Evolutionary conservation across 2,113 vertebrate species (phyloP), one percentile per base, ranked within the genome.

Genomic region (Micronycteris hirsuta): DNA sequence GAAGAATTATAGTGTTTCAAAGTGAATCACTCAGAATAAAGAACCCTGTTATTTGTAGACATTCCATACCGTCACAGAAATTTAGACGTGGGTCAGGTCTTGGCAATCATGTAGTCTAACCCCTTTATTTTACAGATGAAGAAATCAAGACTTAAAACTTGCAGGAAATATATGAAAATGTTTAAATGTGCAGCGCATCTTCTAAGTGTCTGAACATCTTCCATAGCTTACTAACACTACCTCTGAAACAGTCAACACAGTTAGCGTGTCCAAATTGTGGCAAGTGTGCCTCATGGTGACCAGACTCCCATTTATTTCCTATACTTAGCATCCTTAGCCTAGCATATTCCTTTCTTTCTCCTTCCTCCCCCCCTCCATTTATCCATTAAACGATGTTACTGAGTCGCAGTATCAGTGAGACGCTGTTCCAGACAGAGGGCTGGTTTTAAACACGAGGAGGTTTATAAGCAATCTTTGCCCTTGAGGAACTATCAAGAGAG

Each of bases 1-100:
- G 71, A 93, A 91, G 93, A 97, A 97, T 97, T 96, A 96, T 45
- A 97, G 81, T 94, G 94, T 98, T 97, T 96, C 96, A 86, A 11
- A 85, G 74, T 97, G 96, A 95, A 86, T 97, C 95, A 96, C 26
- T 92, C 65, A 71, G 73, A 94, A 80, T 82, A 94, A 83, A 91
- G 87, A 95, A 70, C 94, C 91, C 95, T 96, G 91, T 94, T 96
- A 97, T 97, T 96, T 97, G 85, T 94, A 96, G 92, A 80, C 88
- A 61, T 93, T 97, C 78, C 86, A 45, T 93, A 45, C 47, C 85
- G 94, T 94, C 95, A 95, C 41, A 91, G 76, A 93, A 94, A 95
- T 93, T 88, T 91, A 88, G 82, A 81, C 56, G 68, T 93, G 28
- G 54, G n/a, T 88, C 95, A 89, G 65, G 73, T 96, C 90, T 96